Evolutionary conservation across 2,113 vertebrate genomes (phyloP).

Genomic region (Nycticorax nycticorax): DNA sequence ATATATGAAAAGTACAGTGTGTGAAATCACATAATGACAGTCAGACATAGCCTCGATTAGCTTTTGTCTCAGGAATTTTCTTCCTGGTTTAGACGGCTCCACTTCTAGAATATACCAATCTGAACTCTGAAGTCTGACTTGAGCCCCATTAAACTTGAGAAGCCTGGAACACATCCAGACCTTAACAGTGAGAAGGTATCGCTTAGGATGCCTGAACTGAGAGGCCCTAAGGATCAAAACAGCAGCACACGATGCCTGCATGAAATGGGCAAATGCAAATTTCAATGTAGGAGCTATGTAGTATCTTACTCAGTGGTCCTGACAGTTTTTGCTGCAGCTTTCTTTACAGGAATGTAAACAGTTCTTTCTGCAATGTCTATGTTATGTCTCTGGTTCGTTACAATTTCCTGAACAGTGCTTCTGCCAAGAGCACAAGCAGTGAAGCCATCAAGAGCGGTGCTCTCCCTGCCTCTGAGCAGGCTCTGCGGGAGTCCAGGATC

Average conservation of each 20-base stretch:
- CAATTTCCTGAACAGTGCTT: slow-evolving; percentile 72
- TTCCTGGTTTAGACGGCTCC: neutral
- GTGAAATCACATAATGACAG: neutral
- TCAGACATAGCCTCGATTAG: neutral
- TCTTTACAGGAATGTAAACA: slow-evolving; percentile 80
- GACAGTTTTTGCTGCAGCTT: slow-evolving; percentile 18
- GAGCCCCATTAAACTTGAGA: neutral
- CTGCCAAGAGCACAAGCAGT: slow-evolving; percentile 53
- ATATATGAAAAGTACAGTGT: neutral
- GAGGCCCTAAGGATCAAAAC: neutral
- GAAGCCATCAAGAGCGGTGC: neutral
- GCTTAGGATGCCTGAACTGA: neutral
- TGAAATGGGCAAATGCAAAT: neutral
- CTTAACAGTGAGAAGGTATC: neutral
- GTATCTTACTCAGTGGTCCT: neutral
- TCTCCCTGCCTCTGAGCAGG: neutral
- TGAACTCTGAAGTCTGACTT: neutral
- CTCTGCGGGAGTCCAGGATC: neutral
- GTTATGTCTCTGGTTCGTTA: slow-evolving; percentile 76
- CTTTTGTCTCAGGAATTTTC: neutral
- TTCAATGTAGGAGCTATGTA: neutral
- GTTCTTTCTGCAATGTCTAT: slow-evolving; percentile 62
- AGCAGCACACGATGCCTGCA: rapidly evolving
- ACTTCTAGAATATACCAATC: neutral
- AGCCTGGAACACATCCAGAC: neutral